A percentile compares a stretch with the other conserved stretches of the same genome.
Conservation (phyloP, 2,888 invertebrate genomes). For the Eremobia ochroleuca region DNA sequence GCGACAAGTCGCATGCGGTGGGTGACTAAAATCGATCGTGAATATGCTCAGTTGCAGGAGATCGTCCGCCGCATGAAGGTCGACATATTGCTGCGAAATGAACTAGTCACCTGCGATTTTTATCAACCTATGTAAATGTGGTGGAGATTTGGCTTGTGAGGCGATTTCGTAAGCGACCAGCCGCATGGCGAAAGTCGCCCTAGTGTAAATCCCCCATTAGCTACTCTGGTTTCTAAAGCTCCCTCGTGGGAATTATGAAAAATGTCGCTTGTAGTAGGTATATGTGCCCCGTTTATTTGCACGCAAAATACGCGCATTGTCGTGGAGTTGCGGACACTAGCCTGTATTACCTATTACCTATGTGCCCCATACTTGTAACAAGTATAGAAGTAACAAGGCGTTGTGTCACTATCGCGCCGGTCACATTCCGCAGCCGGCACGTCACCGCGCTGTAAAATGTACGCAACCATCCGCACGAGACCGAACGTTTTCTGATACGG, state of each 20-base stretch:
- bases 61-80: no score
- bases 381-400: constrained; percentile 73
- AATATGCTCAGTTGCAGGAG: neutral
- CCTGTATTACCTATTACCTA: no score
- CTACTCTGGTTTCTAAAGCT: neutral
- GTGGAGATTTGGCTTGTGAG: neutral
- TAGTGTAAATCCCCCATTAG: neutral
- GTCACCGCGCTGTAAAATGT: constrained; percentile 80
- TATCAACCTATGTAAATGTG: neutral
- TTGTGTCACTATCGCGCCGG: constrained; percentile 72
- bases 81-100: no score
- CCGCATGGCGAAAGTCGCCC: neutral
- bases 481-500: constrained; percentile 74
- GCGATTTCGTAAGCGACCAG: neutral
- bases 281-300: constrained; percentile 69
- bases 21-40: neutral
- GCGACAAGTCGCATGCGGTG: no score
- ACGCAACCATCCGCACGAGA: constrained; percentile 80
- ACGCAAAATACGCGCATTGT: no score
- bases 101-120: neutral
- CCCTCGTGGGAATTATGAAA: constrained; percentile 39
- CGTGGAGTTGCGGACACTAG: no score
- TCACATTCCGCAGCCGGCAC: constrained; percentile 78
- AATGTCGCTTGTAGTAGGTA: constrained; percentile 50
- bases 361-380: constrained; percentile 75